Conservation (phyloP, 2,888 invertebrate species). For the Zelleria hepariella region DNA sequence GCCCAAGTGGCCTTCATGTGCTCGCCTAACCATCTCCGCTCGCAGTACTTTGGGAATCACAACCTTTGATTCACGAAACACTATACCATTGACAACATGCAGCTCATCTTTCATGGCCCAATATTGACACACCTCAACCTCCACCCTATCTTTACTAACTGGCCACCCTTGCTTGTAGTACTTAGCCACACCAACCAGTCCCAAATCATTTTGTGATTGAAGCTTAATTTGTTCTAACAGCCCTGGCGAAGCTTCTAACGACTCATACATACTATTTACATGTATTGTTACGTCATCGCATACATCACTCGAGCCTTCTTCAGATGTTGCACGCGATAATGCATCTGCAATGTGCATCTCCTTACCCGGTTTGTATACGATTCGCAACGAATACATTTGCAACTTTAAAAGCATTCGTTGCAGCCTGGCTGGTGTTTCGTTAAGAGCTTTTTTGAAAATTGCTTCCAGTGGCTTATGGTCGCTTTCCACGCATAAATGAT, state of each 20-base stretch:
- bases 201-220: not conserved
- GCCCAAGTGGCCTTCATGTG: conserved; percentile 12
- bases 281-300: conserved; percentile 8
- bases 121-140: not conserved
- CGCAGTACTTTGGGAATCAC: not conserved
- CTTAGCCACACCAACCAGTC: not conserved
- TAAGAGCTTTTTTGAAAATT: conserved; percentile 21
- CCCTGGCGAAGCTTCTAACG: not conserved
- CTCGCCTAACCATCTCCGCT: conserved; percentile 5
- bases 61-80: not conserved
- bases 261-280: not conserved
- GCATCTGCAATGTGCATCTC: conserved; percentile 24
- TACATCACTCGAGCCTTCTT: conserved; percentile 6
- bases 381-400: conserved; percentile 18
- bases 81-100: not conserved
- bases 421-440: conserved; percentile 14
- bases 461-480: conserved; percentile 28
- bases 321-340: conserved; percentile 19
- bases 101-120: not conserved
- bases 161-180: not conserved
- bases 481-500: conserved; percentile 18
- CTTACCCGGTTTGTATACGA: conserved; percentile 22
- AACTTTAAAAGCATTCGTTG: conserved; percentile 21
- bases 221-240: not conserved
- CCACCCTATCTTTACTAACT: not conserved